phyloP scores from a whole-genome alignment of 2,797 vertebrate species.

The Liasis olivaceus region DNA sequence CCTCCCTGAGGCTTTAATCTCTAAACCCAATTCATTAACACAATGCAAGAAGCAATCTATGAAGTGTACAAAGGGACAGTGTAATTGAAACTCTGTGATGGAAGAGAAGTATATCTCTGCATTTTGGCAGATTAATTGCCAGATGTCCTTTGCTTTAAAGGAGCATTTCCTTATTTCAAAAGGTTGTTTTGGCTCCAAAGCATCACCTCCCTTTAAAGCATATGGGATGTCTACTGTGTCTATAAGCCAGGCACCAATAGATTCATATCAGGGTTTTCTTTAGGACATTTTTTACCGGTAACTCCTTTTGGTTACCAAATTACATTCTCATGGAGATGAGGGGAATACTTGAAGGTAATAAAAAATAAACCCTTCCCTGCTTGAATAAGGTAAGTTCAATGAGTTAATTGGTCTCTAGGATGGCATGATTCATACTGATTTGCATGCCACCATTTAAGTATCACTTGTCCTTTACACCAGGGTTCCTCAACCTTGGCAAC shows the following conservation, averaged over 20 bases:
- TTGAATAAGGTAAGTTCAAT: neutral
- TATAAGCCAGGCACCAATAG: neutral
- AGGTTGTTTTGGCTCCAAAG: neutral
- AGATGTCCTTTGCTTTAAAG: neutral
- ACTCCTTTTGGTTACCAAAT: neutral
- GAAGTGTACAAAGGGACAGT: slow-evolving; percentile 14
- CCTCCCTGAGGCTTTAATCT: slow-evolving; percentile 58
- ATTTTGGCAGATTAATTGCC: neutral
- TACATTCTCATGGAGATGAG: neutral
- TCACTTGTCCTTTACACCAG: neutral
- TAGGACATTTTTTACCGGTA: neutral
- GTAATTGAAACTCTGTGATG: neutral
- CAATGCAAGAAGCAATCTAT: slow-evolving; percentile 12
- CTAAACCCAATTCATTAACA: slow-evolving; percentile 52
- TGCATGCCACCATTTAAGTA: neutral
- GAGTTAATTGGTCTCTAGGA: neutral
- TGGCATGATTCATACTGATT: neutral
- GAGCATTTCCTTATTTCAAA: neutral
- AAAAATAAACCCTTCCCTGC: neutral
- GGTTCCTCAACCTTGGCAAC: too few relatives aligned
- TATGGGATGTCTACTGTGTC: neutral
- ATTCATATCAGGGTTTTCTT: neutral
- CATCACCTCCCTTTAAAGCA: neutral
- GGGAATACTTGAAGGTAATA: neutral
- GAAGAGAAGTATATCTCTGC: neutral